These are phyloP conservation scores for Lota lota DNA, from an alignment of 2,113 vertebrate species.

Conservation along the genomic window DNA sequence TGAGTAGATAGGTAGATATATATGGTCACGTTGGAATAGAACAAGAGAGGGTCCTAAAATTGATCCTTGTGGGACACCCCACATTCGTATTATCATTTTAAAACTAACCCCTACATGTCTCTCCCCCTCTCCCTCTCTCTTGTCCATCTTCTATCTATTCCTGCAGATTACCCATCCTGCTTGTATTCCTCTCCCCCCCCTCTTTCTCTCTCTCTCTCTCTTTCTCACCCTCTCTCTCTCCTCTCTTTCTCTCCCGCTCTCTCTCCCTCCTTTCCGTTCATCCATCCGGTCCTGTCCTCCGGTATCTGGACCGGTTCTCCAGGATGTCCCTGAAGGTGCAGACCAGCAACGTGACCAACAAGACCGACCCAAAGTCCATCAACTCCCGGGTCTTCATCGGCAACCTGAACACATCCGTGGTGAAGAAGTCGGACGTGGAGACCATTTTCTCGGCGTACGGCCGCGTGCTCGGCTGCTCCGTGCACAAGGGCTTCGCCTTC, in stretches of 20 bases:
- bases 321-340: conserved; percentile 90
- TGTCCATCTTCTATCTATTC: background rate
- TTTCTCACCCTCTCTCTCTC: background rate
- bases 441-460: conserved; percentile 92
- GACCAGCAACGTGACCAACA: conserved; percentile 95
- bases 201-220: background rate
- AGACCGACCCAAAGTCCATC: conserved; percentile 93
- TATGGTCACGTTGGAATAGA: background rate
- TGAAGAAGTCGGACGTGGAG: conserved; percentile 92
- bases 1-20: background rate
- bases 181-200: background rate
- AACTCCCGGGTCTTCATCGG: conserved; percentile 96
- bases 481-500: conserved; percentile 92
- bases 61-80: background rate
- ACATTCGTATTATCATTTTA: conserved; percentile 2
- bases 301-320: conserved; percentile 2
- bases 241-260: background rate
- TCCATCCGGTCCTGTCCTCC: background rate
- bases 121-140: background rate
- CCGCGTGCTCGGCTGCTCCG: conserved; percentile 87
- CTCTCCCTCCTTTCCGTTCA: conserved; percentile 9
- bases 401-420: conserved; percentile 92
- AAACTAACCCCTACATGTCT: background rate
- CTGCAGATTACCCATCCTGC: background rate
- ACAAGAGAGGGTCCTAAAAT: no score